These are phyloP conservation scores for Meloidogyne floridensis DNA, from an alignment of 1,140 invertebrate species.

Conservation along the genomic window DNA sequence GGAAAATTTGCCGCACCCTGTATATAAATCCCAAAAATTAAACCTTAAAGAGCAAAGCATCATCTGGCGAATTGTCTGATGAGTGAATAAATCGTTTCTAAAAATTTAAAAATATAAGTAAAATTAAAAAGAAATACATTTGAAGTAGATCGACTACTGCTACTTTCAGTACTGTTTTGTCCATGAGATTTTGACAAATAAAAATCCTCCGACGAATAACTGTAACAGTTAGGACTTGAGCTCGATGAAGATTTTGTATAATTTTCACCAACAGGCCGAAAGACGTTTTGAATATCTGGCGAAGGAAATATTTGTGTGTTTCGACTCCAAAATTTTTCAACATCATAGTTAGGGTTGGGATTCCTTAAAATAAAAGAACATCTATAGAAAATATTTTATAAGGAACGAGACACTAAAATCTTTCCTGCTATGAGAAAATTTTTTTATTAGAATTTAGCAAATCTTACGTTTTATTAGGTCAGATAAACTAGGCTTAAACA, in stretches of 20 bases:
- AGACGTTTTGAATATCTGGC: neutral
- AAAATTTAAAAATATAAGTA: neutral
- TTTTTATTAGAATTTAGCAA: no score
- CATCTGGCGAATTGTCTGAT: neutral
- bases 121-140: neutral
- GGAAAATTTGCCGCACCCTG: no score
- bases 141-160: neutral
- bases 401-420: no score
- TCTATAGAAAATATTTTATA: no score
- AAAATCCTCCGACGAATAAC: neutral
- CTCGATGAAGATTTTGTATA: neutral
- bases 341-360: neutral
- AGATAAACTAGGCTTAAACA: no score
- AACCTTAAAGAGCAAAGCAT: neutral
- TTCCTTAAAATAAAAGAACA: conserved; percentile 7
- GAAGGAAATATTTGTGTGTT: conserved; percentile 1
- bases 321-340: neutral
- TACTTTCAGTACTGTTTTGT: neutral
- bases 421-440: no score
- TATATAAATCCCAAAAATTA: neutral
- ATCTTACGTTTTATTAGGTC: neutral
- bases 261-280: neutral
- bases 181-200: neutral
- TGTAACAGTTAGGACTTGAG: neutral
- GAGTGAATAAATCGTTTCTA: neutral